Conservation (phyloP, 2,113 vertebrate genomes). For the Hemiprocne comata region DNA sequence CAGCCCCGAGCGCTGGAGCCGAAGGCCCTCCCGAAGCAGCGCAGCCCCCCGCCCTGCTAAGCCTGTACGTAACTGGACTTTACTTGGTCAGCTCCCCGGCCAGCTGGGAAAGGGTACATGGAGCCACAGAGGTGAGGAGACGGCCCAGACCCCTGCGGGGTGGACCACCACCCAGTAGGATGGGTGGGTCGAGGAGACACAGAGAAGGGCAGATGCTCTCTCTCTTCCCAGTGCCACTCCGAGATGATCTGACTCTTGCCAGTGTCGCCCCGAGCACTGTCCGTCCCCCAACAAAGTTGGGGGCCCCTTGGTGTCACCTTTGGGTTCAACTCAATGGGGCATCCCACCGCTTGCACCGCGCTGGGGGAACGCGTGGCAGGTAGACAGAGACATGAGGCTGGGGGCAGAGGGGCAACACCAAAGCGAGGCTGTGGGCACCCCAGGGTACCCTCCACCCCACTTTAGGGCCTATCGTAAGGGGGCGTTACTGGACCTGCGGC, state of each 20-base stretch:
- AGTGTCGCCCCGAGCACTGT: fast-evolving
- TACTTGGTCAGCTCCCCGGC: background rate
- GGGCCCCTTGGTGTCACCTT: background rate
- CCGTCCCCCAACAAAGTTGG: fast-evolving
- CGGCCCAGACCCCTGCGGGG: background rate
- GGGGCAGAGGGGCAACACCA: background rate
- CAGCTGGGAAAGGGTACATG: background rate
- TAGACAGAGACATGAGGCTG: fast-evolving
- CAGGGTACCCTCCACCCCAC: background rate
- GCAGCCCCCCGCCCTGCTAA: fast-evolving
- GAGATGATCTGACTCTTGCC: background rate
- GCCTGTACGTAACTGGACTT: background rate
- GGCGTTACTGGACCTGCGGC: background rate
- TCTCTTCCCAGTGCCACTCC: no score
- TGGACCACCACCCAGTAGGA: background rate
- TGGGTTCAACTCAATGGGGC: background rate
- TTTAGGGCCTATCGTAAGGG: background rate
- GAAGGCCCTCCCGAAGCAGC: background rate
- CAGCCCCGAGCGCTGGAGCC: background rate
- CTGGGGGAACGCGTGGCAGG: fast-evolving
- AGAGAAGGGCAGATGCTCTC: no score
- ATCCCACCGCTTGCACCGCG: fast-evolving
- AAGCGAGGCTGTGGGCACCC: background rate
- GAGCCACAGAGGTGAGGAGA: background rate
- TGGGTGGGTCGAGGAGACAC: background rate